A percentile compares a stretch with the other conserved stretches of the same genome.
phyloP scores from a whole-genome alignment of 2,113 vertebrate genomes.

The Gymnobelideus leadbeateri region DNA sequence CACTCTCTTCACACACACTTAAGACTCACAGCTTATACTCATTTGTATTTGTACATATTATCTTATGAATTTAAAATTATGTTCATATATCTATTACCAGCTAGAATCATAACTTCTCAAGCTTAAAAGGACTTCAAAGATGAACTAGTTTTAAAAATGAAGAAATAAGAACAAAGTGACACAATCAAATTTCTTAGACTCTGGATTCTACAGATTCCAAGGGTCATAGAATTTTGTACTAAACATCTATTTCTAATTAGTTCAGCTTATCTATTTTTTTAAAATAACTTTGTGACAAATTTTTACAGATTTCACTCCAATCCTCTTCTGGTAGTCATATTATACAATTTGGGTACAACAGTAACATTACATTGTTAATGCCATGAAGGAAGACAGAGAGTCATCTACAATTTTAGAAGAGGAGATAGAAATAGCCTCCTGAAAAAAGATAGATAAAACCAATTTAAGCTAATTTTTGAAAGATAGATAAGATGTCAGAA shows the following conservation, averaged over 20 bases:
- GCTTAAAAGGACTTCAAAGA: slow-evolving; percentile 20
- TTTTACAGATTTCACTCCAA: not conserved
- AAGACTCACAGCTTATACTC: not conserved
- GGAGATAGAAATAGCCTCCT: no score
- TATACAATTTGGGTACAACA: not conserved
- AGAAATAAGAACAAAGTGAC: not conserved
- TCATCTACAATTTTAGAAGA: not conserved
- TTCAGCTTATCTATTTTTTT: not conserved
- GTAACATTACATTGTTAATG: not conserved
- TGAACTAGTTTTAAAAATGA: not conserved
- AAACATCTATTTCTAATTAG: not conserved
- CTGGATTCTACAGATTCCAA: not conserved
- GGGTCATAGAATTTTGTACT: not conserved
- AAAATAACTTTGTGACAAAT: not conserved
- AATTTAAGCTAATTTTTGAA: not conserved
- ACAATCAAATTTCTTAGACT: slow-evolving; percentile 5
- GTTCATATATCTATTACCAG: not conserved
- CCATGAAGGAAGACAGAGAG: not conserved
- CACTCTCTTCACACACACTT: not conserved
- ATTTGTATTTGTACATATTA: not conserved
- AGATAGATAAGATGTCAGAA: not conserved
- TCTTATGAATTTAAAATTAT: not conserved
- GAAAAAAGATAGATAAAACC: not conserved
- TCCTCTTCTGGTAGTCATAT: not conserved
- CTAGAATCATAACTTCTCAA: not conserved